Percentiles rank a stretch among this genome's conserved stretches.
Evolutionary conservation across 2,113 vertebrate genomes (phyloP).

Genomic region (Speoplatyrhinus poulsoni): DNA sequence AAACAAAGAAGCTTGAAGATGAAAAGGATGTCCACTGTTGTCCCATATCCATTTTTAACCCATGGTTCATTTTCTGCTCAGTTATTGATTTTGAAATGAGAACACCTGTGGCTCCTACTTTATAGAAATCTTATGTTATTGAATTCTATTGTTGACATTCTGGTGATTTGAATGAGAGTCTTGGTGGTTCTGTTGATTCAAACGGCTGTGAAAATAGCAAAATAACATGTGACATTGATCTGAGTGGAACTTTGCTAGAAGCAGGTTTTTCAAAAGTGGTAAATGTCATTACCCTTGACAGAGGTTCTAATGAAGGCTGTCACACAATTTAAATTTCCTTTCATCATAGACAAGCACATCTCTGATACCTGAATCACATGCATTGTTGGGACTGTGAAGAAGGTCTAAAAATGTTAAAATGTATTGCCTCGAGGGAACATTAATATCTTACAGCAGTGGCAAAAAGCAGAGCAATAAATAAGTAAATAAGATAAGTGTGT

Average conservation of each 20-base stretch:
- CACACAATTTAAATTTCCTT: too few species aligned
- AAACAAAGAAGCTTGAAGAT: constrained; percentile 22
- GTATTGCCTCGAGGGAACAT: too few species aligned
- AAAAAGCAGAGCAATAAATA: too few species aligned
- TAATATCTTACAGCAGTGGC: too few species aligned
- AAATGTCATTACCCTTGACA: constrained; percentile 25
- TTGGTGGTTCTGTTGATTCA: constrained; percentile 16
- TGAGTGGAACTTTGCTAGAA: constrained; percentile 9
- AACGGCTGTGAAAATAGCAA: constrained; percentile 22
- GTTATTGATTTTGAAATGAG: constrained; percentile 54
- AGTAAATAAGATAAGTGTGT: too few species aligned
- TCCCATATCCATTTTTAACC: constrained; percentile 32
- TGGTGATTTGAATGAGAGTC: constrained; percentile 19
- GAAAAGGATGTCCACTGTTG: constrained; percentile 16
- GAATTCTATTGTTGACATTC: constrained; percentile 6
- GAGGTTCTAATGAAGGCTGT: not conserved
- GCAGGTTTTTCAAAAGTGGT: not conserved
- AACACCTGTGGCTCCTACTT: constrained; percentile 36
- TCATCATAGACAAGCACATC: not conserved
- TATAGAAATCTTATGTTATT: constrained; percentile 17
- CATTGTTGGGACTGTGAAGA: too few species aligned
- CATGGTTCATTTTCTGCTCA: constrained; percentile 18
- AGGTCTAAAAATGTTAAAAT: too few species aligned
- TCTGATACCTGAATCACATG: not conserved
- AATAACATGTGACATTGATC: constrained; percentile 43